Conservation (phyloP, 2,888 invertebrate genomes). For the Azorinus chamasolen region DNA sequence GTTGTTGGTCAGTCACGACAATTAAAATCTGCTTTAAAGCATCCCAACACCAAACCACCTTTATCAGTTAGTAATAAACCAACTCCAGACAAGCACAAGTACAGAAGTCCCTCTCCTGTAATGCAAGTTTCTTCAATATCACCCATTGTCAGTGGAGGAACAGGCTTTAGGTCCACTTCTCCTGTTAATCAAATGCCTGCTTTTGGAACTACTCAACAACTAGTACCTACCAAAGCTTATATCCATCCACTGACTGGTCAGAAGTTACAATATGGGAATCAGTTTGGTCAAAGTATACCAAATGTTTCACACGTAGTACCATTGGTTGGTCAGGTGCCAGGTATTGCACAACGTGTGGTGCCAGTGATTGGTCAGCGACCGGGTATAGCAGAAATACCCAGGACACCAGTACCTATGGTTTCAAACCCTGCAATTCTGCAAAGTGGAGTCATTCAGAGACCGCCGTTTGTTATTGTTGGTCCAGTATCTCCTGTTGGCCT, state of each 20-base stretch:
- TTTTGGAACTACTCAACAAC: background rate
- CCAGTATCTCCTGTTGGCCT: no score
- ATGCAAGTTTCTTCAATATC: conserved; percentile 19
- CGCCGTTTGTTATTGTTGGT: no score
- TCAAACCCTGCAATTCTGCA: no score
- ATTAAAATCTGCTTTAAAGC: background rate
- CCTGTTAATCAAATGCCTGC: conserved; percentile 8
- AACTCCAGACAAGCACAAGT: background rate
- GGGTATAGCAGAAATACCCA: background rate
- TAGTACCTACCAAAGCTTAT: conserved; percentile 17
- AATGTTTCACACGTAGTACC: background rate
- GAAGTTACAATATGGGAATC: conserved; percentile 22
- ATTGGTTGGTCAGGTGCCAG: conserved; percentile 5
- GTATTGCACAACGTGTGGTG: background rate
- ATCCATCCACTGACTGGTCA: conserved; percentile 38
- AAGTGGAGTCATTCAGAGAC: no score
- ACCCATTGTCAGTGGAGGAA: conserved; percentile 7
- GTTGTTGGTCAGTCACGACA: conserved; percentile 43
- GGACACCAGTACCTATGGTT: background rate
- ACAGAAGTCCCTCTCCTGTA: background rate
- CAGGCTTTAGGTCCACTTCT: conserved; percentile 16
- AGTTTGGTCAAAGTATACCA: background rate
- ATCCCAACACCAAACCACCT: background rate
- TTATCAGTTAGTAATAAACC: background rate
- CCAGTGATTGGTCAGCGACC: conserved; percentile 11